Base-by-base conservation (phyloP, 2,797 vertebrate genomes). In the Saxicola maurus region DNA sequence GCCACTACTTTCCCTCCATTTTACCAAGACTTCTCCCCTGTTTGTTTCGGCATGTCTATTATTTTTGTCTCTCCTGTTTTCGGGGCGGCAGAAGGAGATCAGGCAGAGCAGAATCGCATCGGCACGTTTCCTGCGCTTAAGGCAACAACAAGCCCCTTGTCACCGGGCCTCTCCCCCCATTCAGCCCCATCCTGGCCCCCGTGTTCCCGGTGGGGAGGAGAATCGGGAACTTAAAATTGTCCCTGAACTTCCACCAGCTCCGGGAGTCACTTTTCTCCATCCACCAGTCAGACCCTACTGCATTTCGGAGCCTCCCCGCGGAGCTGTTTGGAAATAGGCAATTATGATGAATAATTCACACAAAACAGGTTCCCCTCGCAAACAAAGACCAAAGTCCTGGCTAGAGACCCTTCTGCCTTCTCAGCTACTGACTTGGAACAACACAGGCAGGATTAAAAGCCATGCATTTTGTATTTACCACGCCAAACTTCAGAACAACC, bases 1-100 rank as follows among this genome's bases (percentile, higher is more conserved):
- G 92, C 76, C 95, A 92, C 92, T 92, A 53, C 82, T 92, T 95
- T 94, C 92, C 93, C 92, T 94, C 94, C 95, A 90, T 96, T 95
- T 92, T 91, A 89, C 66, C 85, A 91, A 60, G 48, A 74, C 80
- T 79, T 71, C 46, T 68, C 78, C 25, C 60, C 48, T 11, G 23
- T 77, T 87, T 14, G 28, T 72, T 75, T 66, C 11, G 45, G 64
- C 77, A 45, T 35, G 2, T 19, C 28, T 31, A 13, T 23, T 25
- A 61, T 33, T 74, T 48, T 61, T 67, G 30, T 5, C n/a, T 51
- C 45, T 74, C 46, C 23, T 33, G 10, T 40, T 86, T 78, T 87
- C 43, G 23, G 53, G 46, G n/a, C 0, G 2, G 46, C 61, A 80
- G 51, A 13, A 67, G 40, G 24, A 52, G 49, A 43, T 4, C 61